Base-by-base conservation (phyloP, 1,140 invertebrate genomes). In the Zaprionus vittiger region DNA sequence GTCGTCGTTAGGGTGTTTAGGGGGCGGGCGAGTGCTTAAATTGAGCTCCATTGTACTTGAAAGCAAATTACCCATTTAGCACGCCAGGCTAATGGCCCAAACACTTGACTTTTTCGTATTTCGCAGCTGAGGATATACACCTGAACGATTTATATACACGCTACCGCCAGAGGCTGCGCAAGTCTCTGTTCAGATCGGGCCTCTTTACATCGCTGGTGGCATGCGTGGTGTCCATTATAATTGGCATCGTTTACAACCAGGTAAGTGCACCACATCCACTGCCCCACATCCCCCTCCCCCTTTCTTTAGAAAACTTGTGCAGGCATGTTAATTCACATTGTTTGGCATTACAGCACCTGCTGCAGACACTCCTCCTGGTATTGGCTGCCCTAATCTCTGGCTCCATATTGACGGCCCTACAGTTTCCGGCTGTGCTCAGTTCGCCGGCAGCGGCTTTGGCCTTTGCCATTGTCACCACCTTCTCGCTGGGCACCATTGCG, bases 71-170 rank as follows among this genome's bases (percentile, higher is more conserved):
- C 54, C 55, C 73, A 76, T 71, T 77, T 67, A 64, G 64, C 70
- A 72, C 73, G 52, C 73, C 57, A 64, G 28, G 47, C 68, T 73
- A 80, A 77, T 77, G 64, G 44, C 17, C 34, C 28, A 60, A 59
- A 41, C 64, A 68, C 70, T 74, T 80, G 70, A 62, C 64, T 77
- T 79, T 47, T 62, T n/a, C 47, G 54, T 68, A 20, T 60, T 41
- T 83, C 82, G 31, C 76, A 92, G 91, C 91, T 64, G 92, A 93
- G 77, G 90, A 93, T 70, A 89, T 92, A 64, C 92, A 93, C 64
- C 73, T 93, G 60, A 92, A 93, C 76, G 91, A 93, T 80, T 81
- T 93, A 65, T 93, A 93, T 59, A 93, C 92, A 60, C 81, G 92
- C 67, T 93, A 93, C 76, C 84, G 92, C 38, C 92, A 93, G 72